Percentiles rank a stretch among this genome's conserved stretches.
phyloP scores from a whole-genome alignment of 2,797 vertebrate species.

The Pelochelys cantorii region DNA sequence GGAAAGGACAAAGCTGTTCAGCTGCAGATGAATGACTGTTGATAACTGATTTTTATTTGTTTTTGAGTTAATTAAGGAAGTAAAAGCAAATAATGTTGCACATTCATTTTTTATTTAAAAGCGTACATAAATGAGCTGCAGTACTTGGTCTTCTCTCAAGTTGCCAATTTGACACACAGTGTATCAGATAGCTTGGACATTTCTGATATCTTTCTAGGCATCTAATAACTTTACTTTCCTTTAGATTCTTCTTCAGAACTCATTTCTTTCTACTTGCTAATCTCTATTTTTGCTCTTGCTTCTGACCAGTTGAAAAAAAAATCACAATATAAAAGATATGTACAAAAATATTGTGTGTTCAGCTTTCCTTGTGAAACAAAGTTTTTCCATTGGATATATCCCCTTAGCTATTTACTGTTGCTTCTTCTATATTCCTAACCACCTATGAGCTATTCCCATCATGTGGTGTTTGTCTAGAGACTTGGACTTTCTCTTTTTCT shows the following conservation, averaged over 20 bases:
- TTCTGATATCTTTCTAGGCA: background rate
- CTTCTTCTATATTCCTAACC: background rate
- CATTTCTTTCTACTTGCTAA: background rate
- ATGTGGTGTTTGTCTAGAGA: background rate
- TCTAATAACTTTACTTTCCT: background rate
- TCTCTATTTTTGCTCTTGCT: background rate
- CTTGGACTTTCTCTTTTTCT: background rate
- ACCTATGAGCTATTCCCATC: slow-evolving; percentile 24
- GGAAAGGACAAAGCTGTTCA: background rate
- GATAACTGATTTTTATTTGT: background rate
- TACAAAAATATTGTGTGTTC: background rate
- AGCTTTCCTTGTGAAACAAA: background rate
- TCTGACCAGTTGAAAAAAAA: background rate
- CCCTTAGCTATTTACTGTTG: background rate
- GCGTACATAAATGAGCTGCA: background rate
- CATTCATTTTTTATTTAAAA: background rate
- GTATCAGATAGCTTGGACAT: background rate
- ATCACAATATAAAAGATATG: background rate
- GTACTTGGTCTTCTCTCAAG: background rate
- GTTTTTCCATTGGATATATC: background rate
- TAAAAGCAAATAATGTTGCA: slow-evolving; percentile 4
- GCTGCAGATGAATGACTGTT: background rate
- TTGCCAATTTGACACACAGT: background rate
- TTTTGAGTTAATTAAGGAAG: background rate
- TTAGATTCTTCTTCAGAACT: background rate